A percentile compares a stretch with the other conserved stretches of the same genome.
These are phyloP conservation scores for Chrysolina haemoptera DNA, from an alignment of 2,888 invertebrate genomes.

Conservation along the genomic window DNA sequence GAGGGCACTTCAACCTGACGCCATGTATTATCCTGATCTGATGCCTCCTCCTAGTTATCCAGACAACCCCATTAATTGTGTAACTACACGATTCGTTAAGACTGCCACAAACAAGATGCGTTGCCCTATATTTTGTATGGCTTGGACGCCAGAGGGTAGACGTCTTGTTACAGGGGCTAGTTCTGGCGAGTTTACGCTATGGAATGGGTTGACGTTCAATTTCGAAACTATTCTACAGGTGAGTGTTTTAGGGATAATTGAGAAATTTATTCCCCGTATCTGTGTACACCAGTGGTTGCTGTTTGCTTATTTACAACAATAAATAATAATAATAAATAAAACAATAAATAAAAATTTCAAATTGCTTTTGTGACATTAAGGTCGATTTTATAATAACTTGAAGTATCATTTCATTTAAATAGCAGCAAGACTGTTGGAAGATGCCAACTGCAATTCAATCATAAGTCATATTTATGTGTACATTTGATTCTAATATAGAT, in stretches of 20 bases:
- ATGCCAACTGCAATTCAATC: too few species aligned
- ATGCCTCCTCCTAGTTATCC: slow-evolving; percentile 94
- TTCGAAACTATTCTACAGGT: slow-evolving; percentile 99
- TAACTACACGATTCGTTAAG: slow-evolving; percentile 95
- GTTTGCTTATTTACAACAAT: too few species aligned
- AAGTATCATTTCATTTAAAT: too few species aligned
- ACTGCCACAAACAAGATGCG: slow-evolving; percentile 99
- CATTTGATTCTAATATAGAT: too few species aligned
- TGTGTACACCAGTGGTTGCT: too few species aligned
- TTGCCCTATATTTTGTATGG: slow-evolving; percentile 98
- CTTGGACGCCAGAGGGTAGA: slow-evolving; percentile 99
- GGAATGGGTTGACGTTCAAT: slow-evolving; percentile 99
- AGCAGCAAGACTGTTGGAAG: too few species aligned
- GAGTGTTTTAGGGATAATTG: slow-evolving; percentile 52
- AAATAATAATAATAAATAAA: too few species aligned
- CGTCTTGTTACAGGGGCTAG: slow-evolving; percentile 98
- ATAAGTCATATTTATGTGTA: too few species aligned
- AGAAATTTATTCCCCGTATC: too few species aligned
- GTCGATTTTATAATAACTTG: too few species aligned
- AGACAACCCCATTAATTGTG: slow-evolving; percentile 97
- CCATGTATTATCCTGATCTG: slow-evolving; percentile 94
- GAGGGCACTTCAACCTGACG: slow-evolving; percentile 93
- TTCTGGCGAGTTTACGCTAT: slow-evolving; percentile 98
- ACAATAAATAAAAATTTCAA: too few species aligned
- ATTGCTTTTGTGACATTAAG: too few species aligned